Conservation (phyloP, 2,797 vertebrate species). For the Cygnus olor region DNA sequence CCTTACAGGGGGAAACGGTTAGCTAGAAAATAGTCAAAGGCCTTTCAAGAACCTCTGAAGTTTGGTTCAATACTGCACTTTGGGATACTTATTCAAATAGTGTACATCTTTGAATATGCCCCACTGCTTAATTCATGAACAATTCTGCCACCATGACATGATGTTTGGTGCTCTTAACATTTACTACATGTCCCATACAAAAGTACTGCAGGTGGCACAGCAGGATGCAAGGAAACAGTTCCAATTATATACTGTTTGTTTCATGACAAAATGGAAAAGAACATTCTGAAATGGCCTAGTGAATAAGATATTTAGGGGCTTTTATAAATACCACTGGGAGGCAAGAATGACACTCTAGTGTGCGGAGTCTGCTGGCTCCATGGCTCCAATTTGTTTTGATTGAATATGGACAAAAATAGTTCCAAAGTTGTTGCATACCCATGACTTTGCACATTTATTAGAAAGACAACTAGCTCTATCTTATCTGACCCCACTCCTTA, state of each 20-base stretch:
- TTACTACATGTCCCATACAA: background rate
- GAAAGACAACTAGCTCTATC: background rate
- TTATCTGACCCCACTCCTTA: background rate
- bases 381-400: background rate
- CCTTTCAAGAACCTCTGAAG: background rate
- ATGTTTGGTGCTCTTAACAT: background rate
- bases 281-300: background rate
- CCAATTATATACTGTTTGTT: background rate
- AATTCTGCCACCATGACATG: background rate
- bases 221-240: background rate
- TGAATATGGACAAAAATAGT: background rate
- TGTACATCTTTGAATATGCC: background rate
- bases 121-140: background rate
- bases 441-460: background rate
- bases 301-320: background rate
- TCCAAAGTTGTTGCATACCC: background rate
- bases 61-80: background rate
- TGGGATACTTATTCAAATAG: background rate
- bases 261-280: slow-evolving; percentile 12
- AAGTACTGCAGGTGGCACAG: background rate
- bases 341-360: background rate
- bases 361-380: background rate
- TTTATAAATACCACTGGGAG: background rate
- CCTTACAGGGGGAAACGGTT: background rate
- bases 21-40: background rate